Evolutionary conservation across 2,888 invertebrate genomes (phyloP).

Genomic region (Eilema depressum): DNA sequence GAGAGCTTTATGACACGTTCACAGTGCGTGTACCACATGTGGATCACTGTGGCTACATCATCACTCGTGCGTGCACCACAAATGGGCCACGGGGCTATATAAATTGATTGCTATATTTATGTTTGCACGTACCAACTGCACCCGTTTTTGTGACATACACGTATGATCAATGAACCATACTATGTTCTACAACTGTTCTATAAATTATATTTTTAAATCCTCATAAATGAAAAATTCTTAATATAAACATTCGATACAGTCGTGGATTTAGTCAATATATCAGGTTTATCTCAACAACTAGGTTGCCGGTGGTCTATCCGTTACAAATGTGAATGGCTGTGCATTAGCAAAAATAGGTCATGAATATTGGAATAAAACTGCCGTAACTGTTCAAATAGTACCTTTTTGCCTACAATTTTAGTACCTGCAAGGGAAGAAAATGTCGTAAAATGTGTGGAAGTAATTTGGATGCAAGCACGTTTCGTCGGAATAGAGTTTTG

Average conservation of each 20-base stretch:
- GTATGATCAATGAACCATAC: no score
- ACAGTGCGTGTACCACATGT: no score
- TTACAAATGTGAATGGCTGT: conserved; percentile 31
- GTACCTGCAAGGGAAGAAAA: not conserved
- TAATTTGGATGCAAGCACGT: conserved; percentile 8
- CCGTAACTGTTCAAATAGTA: conserved; percentile 31
- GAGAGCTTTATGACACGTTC: no score
- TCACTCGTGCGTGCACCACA: no score
- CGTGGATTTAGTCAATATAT: conserved; percentile 21
- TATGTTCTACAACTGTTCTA: no score
- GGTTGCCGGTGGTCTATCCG: conserved; percentile 22
- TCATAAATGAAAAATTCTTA: not conserved
- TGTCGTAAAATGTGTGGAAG: not conserved
- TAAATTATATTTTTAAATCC: not conserved
- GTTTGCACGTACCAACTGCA: no score
- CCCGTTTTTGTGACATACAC: no score
- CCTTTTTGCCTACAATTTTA: conserved; percentile 25
- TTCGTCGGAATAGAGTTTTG: not conserved
- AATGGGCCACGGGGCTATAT: no score
- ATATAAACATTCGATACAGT: conserved; percentile 16
- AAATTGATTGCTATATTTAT: no score
- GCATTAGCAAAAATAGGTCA: conserved; percentile 45
- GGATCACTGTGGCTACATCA: no score
- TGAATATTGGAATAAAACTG: conserved; percentile 37
- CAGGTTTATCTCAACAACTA: conserved; percentile 29